Evolutionary conservation across 2,113 vertebrate species (phyloP).

Genomic region (Brachionichthys hirsutus): DNA sequence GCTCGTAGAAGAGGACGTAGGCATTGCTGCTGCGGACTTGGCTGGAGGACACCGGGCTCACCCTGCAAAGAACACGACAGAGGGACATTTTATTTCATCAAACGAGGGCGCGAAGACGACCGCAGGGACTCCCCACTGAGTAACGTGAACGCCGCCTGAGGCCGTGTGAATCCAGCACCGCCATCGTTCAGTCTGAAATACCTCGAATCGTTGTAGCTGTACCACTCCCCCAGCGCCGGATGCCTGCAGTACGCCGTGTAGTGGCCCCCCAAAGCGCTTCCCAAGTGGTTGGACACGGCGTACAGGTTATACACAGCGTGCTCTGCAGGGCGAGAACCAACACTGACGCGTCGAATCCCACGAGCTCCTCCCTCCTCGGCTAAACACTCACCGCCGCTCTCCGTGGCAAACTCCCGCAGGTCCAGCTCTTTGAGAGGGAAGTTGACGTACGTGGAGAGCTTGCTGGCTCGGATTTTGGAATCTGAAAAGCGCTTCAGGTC

Average conservation of each 20-base stretch:
- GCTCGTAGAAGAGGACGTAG: constrained; percentile 94
- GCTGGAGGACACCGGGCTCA: constrained; percentile 90
- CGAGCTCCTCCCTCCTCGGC: background rate
- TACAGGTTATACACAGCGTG: constrained; percentile 91
- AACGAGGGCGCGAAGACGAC: too few species aligned
- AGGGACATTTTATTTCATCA: too few species aligned
- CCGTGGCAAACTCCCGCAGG: constrained; percentile 87
- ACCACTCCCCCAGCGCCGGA: constrained; percentile 87
- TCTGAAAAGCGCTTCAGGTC: constrained; percentile 97
- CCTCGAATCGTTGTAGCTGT: constrained; percentile 94
- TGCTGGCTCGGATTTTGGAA: constrained; percentile 86
- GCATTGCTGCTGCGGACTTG: constrained; percentile 92
- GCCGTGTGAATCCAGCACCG: too few species aligned
- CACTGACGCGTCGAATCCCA: constrained; percentile 2
- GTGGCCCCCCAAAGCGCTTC: constrained; percentile 92
- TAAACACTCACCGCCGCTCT: constrained; percentile 84
- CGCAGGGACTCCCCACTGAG: too few species aligned
- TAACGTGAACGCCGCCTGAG: too few species aligned
- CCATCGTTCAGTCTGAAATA: constrained; percentile 54
- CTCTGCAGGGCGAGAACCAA: constrained; percentile 68
- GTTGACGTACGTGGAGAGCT: constrained; percentile 92
- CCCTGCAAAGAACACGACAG: constrained; percentile 72
- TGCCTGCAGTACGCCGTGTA: constrained; percentile 96
- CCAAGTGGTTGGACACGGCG: constrained; percentile 94
- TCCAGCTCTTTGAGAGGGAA: constrained; percentile 95